These are phyloP conservation scores for Synanthedon formicaeformis DNA, from an alignment of 2,888 invertebrate genomes.

Conservation along the genomic window DNA sequence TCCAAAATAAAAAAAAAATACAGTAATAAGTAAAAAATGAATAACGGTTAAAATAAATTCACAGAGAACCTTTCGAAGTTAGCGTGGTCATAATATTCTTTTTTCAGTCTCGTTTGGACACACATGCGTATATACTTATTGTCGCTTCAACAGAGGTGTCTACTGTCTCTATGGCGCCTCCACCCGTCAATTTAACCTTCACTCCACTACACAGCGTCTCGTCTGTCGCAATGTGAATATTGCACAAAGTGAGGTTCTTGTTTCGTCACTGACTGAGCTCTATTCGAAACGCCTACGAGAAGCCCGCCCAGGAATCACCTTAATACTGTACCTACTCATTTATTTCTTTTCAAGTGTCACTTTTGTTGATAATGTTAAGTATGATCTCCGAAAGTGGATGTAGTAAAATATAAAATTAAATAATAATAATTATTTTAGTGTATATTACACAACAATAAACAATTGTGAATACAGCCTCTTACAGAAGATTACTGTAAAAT, in stretches of 20 bases:
- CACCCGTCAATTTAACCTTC: constrained; percentile 29
- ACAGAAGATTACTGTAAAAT: no score
- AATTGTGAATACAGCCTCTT: no score
- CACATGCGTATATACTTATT: no score
- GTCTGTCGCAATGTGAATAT: constrained; percentile 58
- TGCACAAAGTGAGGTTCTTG: constrained; percentile 50
- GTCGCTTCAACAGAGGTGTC: neutral
- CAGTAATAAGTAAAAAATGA: no score
- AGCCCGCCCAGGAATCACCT: constrained; percentile 19
- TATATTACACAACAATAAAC: no score
- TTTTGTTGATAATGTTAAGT: no score
- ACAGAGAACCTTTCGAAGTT: neutral
- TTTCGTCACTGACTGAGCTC: constrained; percentile 53
- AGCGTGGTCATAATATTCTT: neutral
- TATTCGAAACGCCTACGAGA: constrained; percentile 51
- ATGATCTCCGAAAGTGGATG: no score
- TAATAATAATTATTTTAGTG: no score
- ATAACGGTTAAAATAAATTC: no score
- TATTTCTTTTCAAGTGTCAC: neutral
- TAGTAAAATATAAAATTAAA: no score
- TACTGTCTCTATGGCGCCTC: constrained; percentile 1
- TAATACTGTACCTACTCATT: neutral
- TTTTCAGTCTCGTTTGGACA: no score
- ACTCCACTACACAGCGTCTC: constrained; percentile 40
- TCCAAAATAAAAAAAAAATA: no score